phyloP scores from a whole-genome alignment of 2,888 invertebrate genomes.

The Diaphora mendica region DNA sequence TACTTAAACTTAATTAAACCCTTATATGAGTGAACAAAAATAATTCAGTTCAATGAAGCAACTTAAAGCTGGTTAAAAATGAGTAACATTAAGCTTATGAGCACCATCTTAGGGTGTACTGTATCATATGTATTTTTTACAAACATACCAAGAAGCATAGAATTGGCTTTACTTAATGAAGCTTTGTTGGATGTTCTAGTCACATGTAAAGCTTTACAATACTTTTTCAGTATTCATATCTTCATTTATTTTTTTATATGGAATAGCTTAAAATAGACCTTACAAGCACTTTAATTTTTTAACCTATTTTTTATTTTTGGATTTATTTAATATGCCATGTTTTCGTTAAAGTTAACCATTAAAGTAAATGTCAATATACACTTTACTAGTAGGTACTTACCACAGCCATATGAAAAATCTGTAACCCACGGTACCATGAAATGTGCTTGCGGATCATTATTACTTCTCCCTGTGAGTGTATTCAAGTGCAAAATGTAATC shows the following conservation, averaged over 20 bases:
- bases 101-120: background rate
- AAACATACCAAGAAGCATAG: too few relatives aligned
- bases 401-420: slow-evolving; percentile 94
- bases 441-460: slow-evolving; percentile 96
- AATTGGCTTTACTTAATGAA: background rate
- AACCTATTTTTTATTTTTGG: too few relatives aligned
- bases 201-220: too few relatives aligned
- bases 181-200: background rate
- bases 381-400: slow-evolving; percentile 73
- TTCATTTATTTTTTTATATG: background rate
- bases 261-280: too few relatives aligned
- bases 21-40: too few relatives aligned
- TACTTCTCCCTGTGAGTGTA: slow-evolving; percentile 92
- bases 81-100: background rate
- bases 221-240: background rate
- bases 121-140: too few relatives aligned
- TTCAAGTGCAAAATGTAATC: slow-evolving; percentile 97
- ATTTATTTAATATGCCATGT: too few relatives aligned
- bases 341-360: background rate
- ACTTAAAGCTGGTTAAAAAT: background rate
- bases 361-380: background rate
- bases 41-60: background rate
- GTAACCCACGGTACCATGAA: slow-evolving; percentile 99
- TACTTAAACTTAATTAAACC: too few relatives aligned
- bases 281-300: too few relatives aligned